Evolutionary conservation across 35 echinoderm and acorn worm genomes (phyloP).

Genomic region (Apostichopus californicus): DNA sequence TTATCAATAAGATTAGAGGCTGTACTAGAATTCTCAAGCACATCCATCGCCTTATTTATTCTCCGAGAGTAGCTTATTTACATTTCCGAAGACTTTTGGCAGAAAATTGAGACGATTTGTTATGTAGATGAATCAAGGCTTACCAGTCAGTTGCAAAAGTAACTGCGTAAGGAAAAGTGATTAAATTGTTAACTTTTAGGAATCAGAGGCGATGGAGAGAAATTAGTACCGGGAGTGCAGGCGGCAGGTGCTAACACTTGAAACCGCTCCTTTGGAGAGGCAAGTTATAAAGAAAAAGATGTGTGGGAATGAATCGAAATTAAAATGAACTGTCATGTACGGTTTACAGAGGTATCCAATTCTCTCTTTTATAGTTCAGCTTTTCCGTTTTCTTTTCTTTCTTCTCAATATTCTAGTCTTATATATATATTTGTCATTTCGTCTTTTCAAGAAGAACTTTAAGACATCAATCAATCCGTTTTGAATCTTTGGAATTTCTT

Average conservation of each 20-base stretch:
- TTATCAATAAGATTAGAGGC: slow-evolving; percentile 24
- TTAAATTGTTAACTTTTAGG: slow-evolving; percentile 46
- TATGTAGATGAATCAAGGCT: slow-evolving; percentile 32
- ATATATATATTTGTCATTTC: no score
- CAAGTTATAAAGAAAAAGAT: slow-evolving; percentile 2
- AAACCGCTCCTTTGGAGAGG: not conserved
- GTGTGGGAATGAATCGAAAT: not conserved
- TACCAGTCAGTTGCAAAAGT: slow-evolving; percentile 31
- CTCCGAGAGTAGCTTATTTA: slow-evolving; percentile 27
- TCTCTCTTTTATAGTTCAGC: not conserved
- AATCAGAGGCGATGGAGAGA: slow-evolving; percentile 19
- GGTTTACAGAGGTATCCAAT: not conserved
- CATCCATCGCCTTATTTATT: slow-evolving; percentile 28
- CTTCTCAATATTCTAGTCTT: no score
- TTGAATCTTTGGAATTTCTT: not conserved
- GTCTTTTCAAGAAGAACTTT: not conserved
- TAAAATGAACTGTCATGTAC: not conserved
- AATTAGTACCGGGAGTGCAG: slow-evolving; percentile 20
- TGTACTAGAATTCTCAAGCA: slow-evolving; percentile 1
- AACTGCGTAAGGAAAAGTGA: slow-evolving; percentile 1
- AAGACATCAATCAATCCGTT: not conserved
- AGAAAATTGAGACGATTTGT: slow-evolving; percentile 48
- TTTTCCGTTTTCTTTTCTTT: no score
- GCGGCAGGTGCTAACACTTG: slow-evolving; percentile 40
- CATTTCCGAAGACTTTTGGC: slow-evolving; percentile 47